Percentiles rank a stretch among this genome's conserved stretches.
These are phyloP conservation scores for Salticus scenicus DNA, from an alignment of 2,888 invertebrate genomes.

Conservation along the genomic window DNA sequence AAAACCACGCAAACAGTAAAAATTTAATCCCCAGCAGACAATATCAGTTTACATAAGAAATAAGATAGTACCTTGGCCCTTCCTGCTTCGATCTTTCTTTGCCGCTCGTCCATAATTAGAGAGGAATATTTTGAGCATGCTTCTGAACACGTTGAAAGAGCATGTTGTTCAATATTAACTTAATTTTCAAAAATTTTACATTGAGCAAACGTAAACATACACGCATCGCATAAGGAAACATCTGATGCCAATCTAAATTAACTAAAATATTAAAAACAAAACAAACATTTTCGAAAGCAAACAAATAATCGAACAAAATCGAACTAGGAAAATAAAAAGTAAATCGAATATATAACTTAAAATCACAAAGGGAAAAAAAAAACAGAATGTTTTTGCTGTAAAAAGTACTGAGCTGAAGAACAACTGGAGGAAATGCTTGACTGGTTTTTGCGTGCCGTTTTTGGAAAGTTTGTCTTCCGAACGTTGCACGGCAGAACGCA, in stretches of 20 bases:
- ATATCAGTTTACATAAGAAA: slow-evolving; percentile 11
- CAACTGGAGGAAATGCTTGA: too few species aligned
- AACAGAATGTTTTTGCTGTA: too few species aligned
- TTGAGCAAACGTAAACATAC: slow-evolving; percentile 17
- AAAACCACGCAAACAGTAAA: too few species aligned
- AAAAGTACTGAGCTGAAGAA: too few species aligned
- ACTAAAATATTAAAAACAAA: background rate
- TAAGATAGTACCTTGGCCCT: slow-evolving; percentile 32
- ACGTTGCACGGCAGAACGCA: too few species aligned
- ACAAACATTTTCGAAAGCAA: too few species aligned
- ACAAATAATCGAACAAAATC: too few species aligned
- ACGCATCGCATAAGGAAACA: background rate
- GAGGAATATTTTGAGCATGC: background rate
- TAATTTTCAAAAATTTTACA: background rate
- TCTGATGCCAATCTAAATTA: background rate
- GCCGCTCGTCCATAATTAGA: slow-evolving; percentile 37
- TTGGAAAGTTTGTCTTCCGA: too few species aligned
- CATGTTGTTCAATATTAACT: background rate
- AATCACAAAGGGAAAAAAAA: too few species aligned
- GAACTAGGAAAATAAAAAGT: too few species aligned
- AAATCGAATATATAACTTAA: too few species aligned
- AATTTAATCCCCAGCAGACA: background rate
- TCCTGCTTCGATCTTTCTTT: slow-evolving; percentile 60
- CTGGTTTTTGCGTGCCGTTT: too few species aligned
- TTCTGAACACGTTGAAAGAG: background rate